Evolutionary conservation across 2,797 vertebrate genomes (phyloP).

Genomic region (Chromis chromis): DNA sequence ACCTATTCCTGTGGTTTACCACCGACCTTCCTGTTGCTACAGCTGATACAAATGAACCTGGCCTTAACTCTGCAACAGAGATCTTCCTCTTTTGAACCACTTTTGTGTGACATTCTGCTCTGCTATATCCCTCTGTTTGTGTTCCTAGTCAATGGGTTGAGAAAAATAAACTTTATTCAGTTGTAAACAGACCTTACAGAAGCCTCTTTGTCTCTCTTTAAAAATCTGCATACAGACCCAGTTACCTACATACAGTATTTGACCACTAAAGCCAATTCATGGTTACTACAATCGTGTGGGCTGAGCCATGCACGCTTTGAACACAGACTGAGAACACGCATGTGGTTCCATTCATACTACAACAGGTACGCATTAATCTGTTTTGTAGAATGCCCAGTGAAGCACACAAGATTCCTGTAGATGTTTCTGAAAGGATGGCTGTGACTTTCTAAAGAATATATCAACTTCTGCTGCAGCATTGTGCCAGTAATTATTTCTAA

Average conservation of each 20-base stretch:
- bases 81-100: constrained; percentile 1
- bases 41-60: constrained; percentile 30
- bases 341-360: too few relatives aligned
- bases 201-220: neutral
- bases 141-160: constrained; percentile 13
- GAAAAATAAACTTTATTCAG: constrained; percentile 27
- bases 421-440: too few relatives aligned
- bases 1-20: neutral
- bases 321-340: too few relatives aligned
- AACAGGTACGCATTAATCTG: too few relatives aligned
- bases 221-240: neutral
- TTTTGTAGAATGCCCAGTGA: too few relatives aligned
- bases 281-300: too few relatives aligned
- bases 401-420: too few relatives aligned
- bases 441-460: too few relatives aligned
- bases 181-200: constrained; percentile 19
- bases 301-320: too few relatives aligned
- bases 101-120: constrained; percentile 11
- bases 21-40: constrained; percentile 26
- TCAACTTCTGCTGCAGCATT: too few relatives aligned
- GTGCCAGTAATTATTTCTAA: too few relatives aligned
- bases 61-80: neutral
- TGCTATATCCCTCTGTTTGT: constrained; percentile 2
- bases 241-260: neutral
- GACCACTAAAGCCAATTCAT: neutral